Conservation (phyloP, 2,888 invertebrate species). For the Teleiodes luculella region DNA sequence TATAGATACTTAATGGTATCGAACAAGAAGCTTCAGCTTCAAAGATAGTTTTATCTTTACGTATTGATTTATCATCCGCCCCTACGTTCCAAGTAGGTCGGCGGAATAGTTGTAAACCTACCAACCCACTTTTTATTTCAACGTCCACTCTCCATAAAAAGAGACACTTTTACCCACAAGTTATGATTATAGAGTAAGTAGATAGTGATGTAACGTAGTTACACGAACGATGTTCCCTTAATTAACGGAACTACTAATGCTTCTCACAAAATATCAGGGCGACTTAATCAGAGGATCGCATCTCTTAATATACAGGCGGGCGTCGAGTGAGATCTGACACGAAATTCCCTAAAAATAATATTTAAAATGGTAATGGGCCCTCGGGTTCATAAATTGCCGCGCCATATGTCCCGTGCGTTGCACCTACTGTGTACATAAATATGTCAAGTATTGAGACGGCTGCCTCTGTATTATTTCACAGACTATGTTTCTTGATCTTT, state of each 20-base stretch:
- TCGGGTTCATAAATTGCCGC: conserved; percentile 75
- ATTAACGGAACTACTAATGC: conserved; percentile 67
- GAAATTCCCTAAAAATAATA: conserved; percentile 79
- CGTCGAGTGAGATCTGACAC: conserved; percentile 78
- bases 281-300: conserved; percentile 76
- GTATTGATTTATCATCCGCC: conserved; percentile 9
- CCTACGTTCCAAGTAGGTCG: conserved; percentile 5
- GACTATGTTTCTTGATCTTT: conserved; percentile 53
- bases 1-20: no score
- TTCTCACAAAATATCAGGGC: conserved; percentile 60
- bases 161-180: conserved; percentile 3
- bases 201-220: conserved; percentile 29
- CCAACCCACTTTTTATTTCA: conserved; percentile 5
- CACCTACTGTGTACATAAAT: conserved; percentile 77
- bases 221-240: conserved; percentile 51
- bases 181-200: conserved; percentile 10
- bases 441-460: conserved; percentile 74
- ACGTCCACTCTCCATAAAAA: conserved; percentile 11
- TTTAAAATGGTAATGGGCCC: conserved; percentile 78
- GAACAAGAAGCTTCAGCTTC: background rate
- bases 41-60: background rate
- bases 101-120: conserved; percentile 11
- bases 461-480: conserved; percentile 52
- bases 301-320: conserved; percentile 73
- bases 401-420: conserved; percentile 74